These are phyloP conservation scores for Decapterus maruadsi DNA, from an alignment of 2,797 vertebrate species.

Conservation along the genomic window DNA sequence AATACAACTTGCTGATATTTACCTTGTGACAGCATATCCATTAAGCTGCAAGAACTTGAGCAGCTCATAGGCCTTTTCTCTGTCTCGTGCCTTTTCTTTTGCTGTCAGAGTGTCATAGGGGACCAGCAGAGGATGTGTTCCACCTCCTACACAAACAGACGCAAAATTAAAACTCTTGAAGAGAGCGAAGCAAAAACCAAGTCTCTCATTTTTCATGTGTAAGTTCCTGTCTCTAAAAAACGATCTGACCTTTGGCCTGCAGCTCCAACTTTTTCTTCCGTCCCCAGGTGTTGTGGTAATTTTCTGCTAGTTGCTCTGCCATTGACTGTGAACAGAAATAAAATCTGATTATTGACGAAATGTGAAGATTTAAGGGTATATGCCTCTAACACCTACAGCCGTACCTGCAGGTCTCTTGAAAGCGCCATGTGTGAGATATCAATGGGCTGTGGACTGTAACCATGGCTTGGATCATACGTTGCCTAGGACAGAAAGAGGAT, in stretches of 20 bases:
- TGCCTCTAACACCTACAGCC: not conserved
- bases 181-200: not conserved
- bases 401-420: slow-evolving; percentile 95
- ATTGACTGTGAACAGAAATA: slow-evolving; percentile 88
- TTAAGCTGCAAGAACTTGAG: slow-evolving; percentile 95
- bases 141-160: slow-evolving; percentile 87
- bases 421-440: slow-evolving; percentile 91
- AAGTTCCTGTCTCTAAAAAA: not conserved
- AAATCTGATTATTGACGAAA: slow-evolving; percentile 24
- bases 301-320: slow-evolving; percentile 96
- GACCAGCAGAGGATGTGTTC: slow-evolving; percentile 94
- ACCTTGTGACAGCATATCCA: slow-evolving; percentile 94
- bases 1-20: not conserved
- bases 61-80: slow-evolving; percentile 95
- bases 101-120: slow-evolving; percentile 97
- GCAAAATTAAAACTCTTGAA: slow-evolving; percentile 10
- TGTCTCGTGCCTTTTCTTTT: slow-evolving; percentile 95
- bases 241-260: slow-evolving; percentile 89
- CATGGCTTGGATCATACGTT: slow-evolving; percentile 93
- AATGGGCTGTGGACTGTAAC: slow-evolving; percentile 93
- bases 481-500: slow-evolving; percentile 71
- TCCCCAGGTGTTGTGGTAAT: slow-evolving; percentile 98
- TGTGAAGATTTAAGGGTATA: not conserved
- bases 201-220: not conserved
- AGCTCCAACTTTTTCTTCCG: slow-evolving; percentile 96